Conservation (phyloP, 1,140 invertebrate species). For the Hyles euphorbiae region DNA sequence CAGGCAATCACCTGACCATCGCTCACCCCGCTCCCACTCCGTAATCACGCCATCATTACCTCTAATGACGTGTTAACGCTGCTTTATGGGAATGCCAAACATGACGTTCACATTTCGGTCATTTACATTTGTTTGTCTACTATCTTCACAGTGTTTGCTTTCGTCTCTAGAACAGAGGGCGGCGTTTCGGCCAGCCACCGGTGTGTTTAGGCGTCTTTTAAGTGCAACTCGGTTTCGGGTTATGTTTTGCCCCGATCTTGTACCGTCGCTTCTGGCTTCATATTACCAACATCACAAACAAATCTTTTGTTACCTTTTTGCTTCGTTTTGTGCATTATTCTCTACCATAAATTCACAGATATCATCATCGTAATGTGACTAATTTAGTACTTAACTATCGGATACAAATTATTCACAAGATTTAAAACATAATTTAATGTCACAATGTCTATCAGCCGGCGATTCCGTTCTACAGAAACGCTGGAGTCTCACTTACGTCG, state of each 20-base stretch:
- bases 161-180: slow-evolving; percentile 72
- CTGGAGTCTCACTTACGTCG: slow-evolving; percentile 1
- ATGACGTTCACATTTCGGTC: slow-evolving; percentile 74
- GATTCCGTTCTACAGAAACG: not conserved
- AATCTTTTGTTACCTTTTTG: too few relatives aligned
- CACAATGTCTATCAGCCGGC: not conserved
- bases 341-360: not conserved
- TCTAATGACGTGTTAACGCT: slow-evolving; percentile 74
- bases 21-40: slow-evolving; percentile 53
- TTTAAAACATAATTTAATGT: slow-evolving; percentile 5
- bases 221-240: slow-evolving; percentile 49
- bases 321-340: too few relatives aligned
- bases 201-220: slow-evolving; percentile 47
- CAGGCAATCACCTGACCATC: slow-evolving; percentile 60
- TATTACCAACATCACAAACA: too few relatives aligned
- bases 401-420: not conserved
- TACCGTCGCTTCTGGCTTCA: slow-evolving; percentile 14
- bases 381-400: not conserved
- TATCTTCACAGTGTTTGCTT: slow-evolving; percentile 66
- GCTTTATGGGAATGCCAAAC: slow-evolving; percentile 74
- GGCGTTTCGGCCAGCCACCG: slow-evolving; percentile 61
- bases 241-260: slow-evolving; percentile 36
- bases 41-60: slow-evolving; percentile 74
- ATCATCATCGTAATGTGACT: not conserved
- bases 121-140: slow-evolving; percentile 74